Base-by-base conservation (phyloP, 2,797 vertebrate genomes). In the Sebastes umbrosus region DNA sequence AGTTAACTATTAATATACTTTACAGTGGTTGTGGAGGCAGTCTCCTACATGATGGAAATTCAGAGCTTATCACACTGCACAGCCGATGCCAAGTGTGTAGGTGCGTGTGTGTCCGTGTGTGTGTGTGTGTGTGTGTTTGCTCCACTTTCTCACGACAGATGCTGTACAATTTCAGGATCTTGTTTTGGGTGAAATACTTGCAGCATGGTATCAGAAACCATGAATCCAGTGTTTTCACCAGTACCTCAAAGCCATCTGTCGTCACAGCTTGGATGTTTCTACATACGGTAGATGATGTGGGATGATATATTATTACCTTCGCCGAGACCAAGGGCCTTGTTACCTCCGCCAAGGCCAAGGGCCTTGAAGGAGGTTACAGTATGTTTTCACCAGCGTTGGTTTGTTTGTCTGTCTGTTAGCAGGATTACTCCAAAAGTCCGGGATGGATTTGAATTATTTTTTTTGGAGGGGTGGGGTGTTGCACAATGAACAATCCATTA, bases 81-180 rank as follows among this genome's bases (percentile, higher is more conserved):
- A 89, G 89, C 84, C 87, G 88, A 90, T 85, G 79, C 27, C 2
- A 20, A 29, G 72, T 74, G 59, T 36, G 62, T 62, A 3, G 71
- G 63, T 36, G 62, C 39, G 3, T 74, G 0, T 63, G 55, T 77
- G 36, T 72, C 7, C 60, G 29, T 64, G 34, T 27, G 55, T 73
- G 67, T 66, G 60, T 75, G 69, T 69, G 69, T 68, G 39, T 58
- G 13, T 32, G 24, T 32, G 39, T 76, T 69, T 87, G 55, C 80
- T 88, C 80, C 69, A 85, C 58, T 82, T 84, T 86, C 66, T 69
- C 71, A 34, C 13, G 52, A 79, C 85, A 87, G 90, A 75, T 85
- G 85, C 80, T 62, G 74, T 50, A 66, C 39, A 27, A 83, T 85
- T 87, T 86, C 68, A 79, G 43, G 50, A 77, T 77, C 69, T 77